Evolutionary conservation across 2,888 invertebrate genomes (phyloP), one percentile per base, ranked within the genome.

Genomic region (Caenorhabditis zanzibari): DNA sequence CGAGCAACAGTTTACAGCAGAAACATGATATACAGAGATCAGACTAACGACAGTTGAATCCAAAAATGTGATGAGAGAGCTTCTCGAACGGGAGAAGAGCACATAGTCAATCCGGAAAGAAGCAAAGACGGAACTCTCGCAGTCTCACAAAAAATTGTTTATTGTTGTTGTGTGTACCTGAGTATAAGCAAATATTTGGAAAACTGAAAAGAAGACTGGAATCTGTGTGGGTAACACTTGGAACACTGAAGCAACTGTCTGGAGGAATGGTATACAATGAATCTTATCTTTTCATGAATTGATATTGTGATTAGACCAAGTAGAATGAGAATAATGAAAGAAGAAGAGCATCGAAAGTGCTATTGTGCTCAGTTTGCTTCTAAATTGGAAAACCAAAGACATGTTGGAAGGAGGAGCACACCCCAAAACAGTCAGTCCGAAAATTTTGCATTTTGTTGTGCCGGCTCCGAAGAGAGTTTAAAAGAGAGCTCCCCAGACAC

Each of bases 161-260:
- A 71, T 80, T 59, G 71, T 80, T 80, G 80, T 79, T 79, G 63
- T 72, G 68, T 75, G 75, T 81, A 81, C 81, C 81, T 71, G 81
- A 81, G 81, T 81, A 81, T 81, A 71, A 81, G 69, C 81, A 75
- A 81, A 81, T 81, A 81, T 81, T 81, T 74, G 73, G 26, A 54
- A 54, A 73, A 68, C 64, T 61, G 79, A 72, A 66, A 59, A 58
- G 52, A 80, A 80, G 66, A 41, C 64, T 66, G 52, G 68, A 68
- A 68, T 68, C 38, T 68, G 38, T 38, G 38, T 32, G 12, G 22
- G 66, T 22, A 68, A 35, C 52, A 68, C 68, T 71, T 41, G 56
- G 63, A 71, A 61, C 76, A 74, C 74, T 74, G 32, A 56, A 74
- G 64, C 44, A 73, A 73, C 73, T 63, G 54, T 24, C 24, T 16